Evolutionary conservation across 2,113 vertebrate genomes (phyloP).

Genomic region (Cebus imitator): DNA sequence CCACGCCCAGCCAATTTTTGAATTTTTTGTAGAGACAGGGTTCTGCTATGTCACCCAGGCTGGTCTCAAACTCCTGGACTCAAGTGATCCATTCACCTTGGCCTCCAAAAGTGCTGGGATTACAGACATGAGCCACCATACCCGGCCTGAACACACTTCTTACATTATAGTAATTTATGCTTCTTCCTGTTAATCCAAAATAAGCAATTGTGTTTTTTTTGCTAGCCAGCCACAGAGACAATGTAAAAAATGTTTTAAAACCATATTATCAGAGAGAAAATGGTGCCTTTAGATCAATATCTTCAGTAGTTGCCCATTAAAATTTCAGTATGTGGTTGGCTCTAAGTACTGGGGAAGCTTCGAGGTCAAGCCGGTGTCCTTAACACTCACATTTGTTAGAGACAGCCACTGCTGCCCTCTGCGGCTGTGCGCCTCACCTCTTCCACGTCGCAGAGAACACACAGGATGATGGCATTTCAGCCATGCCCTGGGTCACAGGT

Average conservation of each 20-base stretch:
- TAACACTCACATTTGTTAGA: neutral
- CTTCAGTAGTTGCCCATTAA: neutral
- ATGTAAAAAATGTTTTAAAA: neutral
- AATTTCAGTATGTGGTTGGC: neutral
- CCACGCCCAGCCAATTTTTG: too few relatives aligned
- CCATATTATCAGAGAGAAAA: neutral
- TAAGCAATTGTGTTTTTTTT: neutral
- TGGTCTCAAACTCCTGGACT: too few relatives aligned
- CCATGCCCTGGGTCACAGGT: neutral
- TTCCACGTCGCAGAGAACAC: fast-evolving
- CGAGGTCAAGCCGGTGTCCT: fast-evolving
- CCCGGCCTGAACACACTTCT: too few relatives aligned
- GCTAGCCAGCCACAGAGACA: neutral
- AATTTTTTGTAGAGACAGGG: too few relatives aligned
- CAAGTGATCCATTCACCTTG: too few relatives aligned
- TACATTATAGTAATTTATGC: neutral
- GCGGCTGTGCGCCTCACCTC: too few relatives aligned
- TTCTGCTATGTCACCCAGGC: too few relatives aligned
- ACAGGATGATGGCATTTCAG: fast-evolving
- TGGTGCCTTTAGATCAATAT: too few relatives aligned
- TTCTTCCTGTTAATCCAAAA: neutral
- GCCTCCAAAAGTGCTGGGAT: too few relatives aligned
- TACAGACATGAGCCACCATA: too few relatives aligned
- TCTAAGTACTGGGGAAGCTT: neutral
- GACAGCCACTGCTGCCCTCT: too few relatives aligned